A percentile compares a stretch with the other conserved stretches of the same genome.
Conservation (phyloP, 2,888 invertebrate species). For the Alsophila aescularia region DNA sequence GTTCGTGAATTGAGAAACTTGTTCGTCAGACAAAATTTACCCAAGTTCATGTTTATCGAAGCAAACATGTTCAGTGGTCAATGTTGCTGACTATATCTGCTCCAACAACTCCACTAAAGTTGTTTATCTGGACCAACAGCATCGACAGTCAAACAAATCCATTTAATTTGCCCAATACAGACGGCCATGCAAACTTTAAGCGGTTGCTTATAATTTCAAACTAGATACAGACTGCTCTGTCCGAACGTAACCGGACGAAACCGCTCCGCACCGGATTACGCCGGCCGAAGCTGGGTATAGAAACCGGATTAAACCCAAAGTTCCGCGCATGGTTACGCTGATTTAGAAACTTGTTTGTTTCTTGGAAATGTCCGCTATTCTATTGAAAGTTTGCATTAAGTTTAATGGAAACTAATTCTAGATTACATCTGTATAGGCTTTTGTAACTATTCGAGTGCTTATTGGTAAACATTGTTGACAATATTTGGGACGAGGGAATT, state of each 20-base stretch:
- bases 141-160: slow-evolving; percentile 30
- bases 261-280: slow-evolving; percentile 66
- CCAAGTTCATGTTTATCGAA: slow-evolving; percentile 19
- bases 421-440: slow-evolving; percentile 51
- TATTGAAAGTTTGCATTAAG: slow-evolving; percentile 49
- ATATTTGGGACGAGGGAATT: slow-evolving; percentile 40
- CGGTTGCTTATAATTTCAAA: slow-evolving; percentile 73
- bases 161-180: slow-evolving; percentile 36
- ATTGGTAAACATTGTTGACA: slow-evolving; percentile 46
- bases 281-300: slow-evolving; percentile 58
- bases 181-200: slow-evolving; percentile 43
- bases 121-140: slow-evolving; percentile 27
- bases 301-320: slow-evolving; percentile 76
- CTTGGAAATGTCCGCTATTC: slow-evolving; percentile 58
- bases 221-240: slow-evolving; percentile 61
- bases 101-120: slow-evolving; percentile 25
- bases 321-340: slow-evolving; percentile 78
- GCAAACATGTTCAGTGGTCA: slow-evolving; percentile 24
- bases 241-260: slow-evolving; percentile 53
- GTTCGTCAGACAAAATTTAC: slow-evolving; percentile 12
- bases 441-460: slow-evolving; percentile 42
- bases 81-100: slow-evolving; percentile 19
- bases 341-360: slow-evolving; percentile 80
- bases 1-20: background rate
- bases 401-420: slow-evolving; percentile 62